phyloP scores from a whole-genome alignment of 2,797 vertebrate genomes.

The Anabas testudineus region DNA sequence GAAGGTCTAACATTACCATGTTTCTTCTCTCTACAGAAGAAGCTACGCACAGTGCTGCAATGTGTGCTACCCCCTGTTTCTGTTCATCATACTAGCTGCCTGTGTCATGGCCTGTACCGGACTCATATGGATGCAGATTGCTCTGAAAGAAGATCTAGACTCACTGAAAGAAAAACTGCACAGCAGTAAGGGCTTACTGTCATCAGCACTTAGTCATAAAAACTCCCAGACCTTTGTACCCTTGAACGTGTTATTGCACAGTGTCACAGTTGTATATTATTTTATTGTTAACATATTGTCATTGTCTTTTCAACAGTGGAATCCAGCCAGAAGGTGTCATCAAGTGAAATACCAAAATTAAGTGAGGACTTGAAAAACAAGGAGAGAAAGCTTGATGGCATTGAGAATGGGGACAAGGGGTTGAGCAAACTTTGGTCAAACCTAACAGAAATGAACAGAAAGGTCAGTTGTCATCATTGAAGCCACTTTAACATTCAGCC shows the following conservation, averaged over 20 bases:
- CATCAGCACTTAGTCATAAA: slow-evolving; percentile 12
- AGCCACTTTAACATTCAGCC: not conserved
- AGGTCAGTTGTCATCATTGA: slow-evolving; percentile 81
- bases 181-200: slow-evolving; percentile 87
- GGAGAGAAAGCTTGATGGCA: slow-evolving; percentile 89
- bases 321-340: slow-evolving; percentile 92
- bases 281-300: slow-evolving; percentile 20
- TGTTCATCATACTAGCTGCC: slow-evolving; percentile 93
- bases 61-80: slow-evolving; percentile 93
- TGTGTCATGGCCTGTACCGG: slow-evolving; percentile 95
- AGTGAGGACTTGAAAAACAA: slow-evolving; percentile 93
- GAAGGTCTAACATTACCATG: slow-evolving; percentile 45
- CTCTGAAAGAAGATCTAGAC: slow-evolving; percentile 95
- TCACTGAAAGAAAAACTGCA: slow-evolving; percentile 94
- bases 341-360: slow-evolving; percentile 93
- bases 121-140: slow-evolving; percentile 98
- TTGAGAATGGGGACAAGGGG: slow-evolving; percentile 91
- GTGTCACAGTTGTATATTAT: not conserved
- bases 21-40: slow-evolving; percentile 80
- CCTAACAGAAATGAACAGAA: slow-evolving; percentile 94
- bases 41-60: slow-evolving; percentile 93
- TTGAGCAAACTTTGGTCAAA: slow-evolving; percentile 94
- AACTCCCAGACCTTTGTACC: slow-evolving; percentile 6
- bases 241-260: not conserved
- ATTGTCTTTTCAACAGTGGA: slow-evolving; percentile 88